Conservation (phyloP, 2,888 invertebrate genomes). For the Ichneumon xanthorius region DNA sequence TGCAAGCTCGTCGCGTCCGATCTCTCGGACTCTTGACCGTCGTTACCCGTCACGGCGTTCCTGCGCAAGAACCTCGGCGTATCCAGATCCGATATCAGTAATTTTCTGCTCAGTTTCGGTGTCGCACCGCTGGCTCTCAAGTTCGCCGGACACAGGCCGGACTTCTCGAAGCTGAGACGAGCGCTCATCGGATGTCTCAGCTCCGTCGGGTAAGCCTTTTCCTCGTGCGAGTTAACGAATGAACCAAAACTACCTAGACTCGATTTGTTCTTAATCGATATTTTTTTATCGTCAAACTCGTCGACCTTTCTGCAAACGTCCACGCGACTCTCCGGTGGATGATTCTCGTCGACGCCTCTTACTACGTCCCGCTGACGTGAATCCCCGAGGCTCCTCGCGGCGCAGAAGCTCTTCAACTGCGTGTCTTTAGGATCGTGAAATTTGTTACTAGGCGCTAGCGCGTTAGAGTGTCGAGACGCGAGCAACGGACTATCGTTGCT, state of each 20-base stretch:
- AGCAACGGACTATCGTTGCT: conserved; percentile 70
- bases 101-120: conserved; percentile 79
- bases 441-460: conserved; percentile 60
- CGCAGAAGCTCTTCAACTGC: conserved; percentile 31
- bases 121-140: conserved; percentile 78
- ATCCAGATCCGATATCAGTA: conserved; percentile 79
- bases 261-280: conserved; percentile 46
- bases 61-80: conserved; percentile 70
- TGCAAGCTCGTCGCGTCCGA: conserved; percentile 15
- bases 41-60: conserved; percentile 8
- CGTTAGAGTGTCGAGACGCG: conserved; percentile 51
- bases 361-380: conserved; percentile 55
- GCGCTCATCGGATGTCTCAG: conserved; percentile 57
- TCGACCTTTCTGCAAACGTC: conserved; percentile 28
- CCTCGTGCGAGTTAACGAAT: conserved; percentile 11
- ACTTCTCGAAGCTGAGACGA: conserved; percentile 75
- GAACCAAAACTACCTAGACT: conserved; percentile 29
- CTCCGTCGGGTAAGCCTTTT: conserved; percentile 23
- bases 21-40: conserved; percentile 48
- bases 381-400: conserved; percentile 30
- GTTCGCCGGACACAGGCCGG: conserved; percentile 73
- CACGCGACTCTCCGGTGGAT: conserved; percentile 67
- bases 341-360: conserved; percentile 72
- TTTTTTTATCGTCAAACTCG: conserved; percentile 35
- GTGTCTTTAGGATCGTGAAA: conserved; percentile 40